Conservation (phyloP, 23 tunicate genomes). For the Pegea sp. region DNA sequence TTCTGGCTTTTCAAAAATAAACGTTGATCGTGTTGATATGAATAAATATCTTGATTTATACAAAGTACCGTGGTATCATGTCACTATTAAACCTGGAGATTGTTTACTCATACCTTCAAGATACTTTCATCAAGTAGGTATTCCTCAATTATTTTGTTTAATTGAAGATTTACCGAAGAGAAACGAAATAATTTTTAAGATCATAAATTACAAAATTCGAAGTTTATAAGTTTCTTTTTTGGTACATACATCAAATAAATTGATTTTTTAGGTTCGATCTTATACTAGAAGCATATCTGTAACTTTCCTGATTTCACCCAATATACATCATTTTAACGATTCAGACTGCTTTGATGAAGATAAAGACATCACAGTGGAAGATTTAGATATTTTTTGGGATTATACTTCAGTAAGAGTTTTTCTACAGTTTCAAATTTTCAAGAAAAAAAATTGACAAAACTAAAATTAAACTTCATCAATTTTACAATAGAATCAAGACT, state of each 20-base stretch:
- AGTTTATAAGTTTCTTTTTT: neutral
- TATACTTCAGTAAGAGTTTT: neutral
- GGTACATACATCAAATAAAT: neutral
- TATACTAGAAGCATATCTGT: constrained; percentile 61
- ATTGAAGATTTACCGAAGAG: neutral
- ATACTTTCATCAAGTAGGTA: constrained; percentile 57
- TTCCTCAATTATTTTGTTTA: neutral
- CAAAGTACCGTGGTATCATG: constrained; percentile 74
- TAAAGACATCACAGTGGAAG: neutral
- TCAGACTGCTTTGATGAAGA: neutral
- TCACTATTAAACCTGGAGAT: constrained; percentile 44
- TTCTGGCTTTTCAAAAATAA: constrained; percentile 52
- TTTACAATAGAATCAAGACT: neutral
- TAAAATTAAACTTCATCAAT: neutral
- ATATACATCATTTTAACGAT: neutral
- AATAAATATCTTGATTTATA: constrained; percentile 31
- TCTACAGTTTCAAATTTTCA: neutral
- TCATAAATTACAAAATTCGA: neutral
- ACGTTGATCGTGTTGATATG: constrained; percentile 34
- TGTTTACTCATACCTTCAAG: constrained; percentile 50
- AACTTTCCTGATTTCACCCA: constrained; percentile 46
- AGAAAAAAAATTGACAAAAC: too few species aligned
- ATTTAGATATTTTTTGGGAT: neutral
- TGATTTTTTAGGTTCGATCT: constrained; percentile 44
- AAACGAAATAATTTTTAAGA: neutral